Evolutionary conservation across 2,888 invertebrate genomes (phyloP).

Genomic region (Drosophila picticornis): DNA sequence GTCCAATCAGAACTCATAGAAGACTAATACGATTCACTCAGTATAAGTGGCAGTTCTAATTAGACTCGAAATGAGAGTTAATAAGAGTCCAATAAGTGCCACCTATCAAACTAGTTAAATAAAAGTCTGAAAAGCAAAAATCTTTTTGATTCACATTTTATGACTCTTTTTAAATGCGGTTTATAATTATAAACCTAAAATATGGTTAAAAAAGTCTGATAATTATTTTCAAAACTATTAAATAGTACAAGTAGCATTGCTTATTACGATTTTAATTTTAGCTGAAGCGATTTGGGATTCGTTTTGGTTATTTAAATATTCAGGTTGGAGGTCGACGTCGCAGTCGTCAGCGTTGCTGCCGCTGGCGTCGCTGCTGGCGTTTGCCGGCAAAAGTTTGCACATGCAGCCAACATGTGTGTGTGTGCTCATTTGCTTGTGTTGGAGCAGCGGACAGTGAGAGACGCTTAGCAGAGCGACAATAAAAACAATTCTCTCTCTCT

Average conservation of each 20-base stretch:
- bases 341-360: slow-evolving; percentile 28
- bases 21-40: not conserved
- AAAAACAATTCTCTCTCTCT: slow-evolving; percentile 46
- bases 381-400: slow-evolving; percentile 63
- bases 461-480: slow-evolving; percentile 28
- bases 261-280: slow-evolving; percentile 1
- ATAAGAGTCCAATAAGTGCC: not conserved
- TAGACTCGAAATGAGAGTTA: rapidly evolving
- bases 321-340: slow-evolving; percentile 38
- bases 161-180: not conserved
- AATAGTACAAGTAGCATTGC: not conserved
- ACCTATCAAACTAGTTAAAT: not conserved
- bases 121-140: not conserved
- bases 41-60: not conserved
- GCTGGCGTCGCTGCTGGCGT: slow-evolving; percentile 41
- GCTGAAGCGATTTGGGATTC: slow-evolving; percentile 1
- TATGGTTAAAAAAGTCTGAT: not conserved
- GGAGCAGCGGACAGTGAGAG: slow-evolving; percentile 23
- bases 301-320: slow-evolving; percentile 5
- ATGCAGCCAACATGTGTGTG: slow-evolving; percentile 43
- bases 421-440: slow-evolving; percentile 25
- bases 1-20: not conserved
- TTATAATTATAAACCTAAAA: not conserved
- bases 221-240: not conserved
- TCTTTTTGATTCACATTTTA: not conserved